Conservation (phyloP, 2,113 vertebrate genomes). For the Melanerpes aurifrons region DNA sequence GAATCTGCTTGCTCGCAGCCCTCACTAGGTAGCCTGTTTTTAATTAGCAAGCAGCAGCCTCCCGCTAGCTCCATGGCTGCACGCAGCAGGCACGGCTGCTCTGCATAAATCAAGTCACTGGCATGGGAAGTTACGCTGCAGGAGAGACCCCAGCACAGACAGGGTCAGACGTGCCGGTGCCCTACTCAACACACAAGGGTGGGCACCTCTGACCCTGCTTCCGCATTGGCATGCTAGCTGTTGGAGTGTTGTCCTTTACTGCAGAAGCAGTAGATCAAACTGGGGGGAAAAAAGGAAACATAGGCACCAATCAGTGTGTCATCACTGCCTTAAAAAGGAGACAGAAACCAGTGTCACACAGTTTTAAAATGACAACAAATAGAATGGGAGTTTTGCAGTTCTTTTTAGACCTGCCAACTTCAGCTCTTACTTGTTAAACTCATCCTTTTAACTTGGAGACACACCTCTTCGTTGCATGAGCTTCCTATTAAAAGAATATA, state of each 20-base stretch:
- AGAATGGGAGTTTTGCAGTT: not conserved
- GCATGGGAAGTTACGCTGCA: rapidly evolving
- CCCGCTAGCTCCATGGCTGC: not conserved
- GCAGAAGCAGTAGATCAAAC: not conserved
- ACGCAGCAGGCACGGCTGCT: not conserved
- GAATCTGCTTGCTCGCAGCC: not conserved
- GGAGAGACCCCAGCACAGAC: not conserved
- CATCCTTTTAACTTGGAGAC: slow-evolving; percentile 22
- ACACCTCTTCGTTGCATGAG: slow-evolving; percentile 19
- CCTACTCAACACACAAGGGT: not conserved
- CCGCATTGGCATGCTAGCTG: rapidly evolving
- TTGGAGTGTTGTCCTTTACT: not conserved
- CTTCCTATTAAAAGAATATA: slow-evolving; percentile 10
- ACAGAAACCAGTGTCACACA: not conserved
- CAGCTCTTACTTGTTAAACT: not conserved
- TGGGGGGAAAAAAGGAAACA: not conserved
- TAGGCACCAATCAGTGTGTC: not conserved
- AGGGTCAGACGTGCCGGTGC: not conserved
- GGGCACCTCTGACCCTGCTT: not conserved
- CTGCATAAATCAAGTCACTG: not conserved
- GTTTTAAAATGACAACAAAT: not conserved
- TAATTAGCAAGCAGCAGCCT: slow-evolving; percentile 1
- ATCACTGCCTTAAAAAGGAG: not conserved
- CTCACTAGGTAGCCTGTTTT: not conserved
- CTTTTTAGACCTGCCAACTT: not conserved